Evolutionary conservation across 2,113 vertebrate genomes (phyloP), one percentile per base, ranked within the genome.

Genomic region (Macroglossus sobrinus): DNA sequence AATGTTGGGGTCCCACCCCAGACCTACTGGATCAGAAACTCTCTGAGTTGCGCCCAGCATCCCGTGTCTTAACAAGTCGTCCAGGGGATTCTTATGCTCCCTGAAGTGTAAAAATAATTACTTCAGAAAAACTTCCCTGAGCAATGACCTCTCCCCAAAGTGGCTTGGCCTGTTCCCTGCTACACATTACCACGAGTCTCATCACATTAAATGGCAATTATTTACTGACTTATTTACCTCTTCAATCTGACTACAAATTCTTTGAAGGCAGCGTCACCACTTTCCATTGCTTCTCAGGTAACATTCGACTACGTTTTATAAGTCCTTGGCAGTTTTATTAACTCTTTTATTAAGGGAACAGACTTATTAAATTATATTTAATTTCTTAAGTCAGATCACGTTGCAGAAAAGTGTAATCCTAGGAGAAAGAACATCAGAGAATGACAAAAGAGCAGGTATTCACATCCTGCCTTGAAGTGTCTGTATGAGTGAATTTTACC

Each of bases 341-440:
- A 76, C 57, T 53, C 63, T 75, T 95, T 86, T 92, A 91, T 89
- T 64, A 95, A 95, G n/a, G 61, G 79, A 87, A 93, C 30, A 97
- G 69, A 71, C 63, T 75, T 89, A 74, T 35, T 84, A 96, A 72
- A 87, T 87, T 94, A 86, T 84, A 90, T 78, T 89, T 87, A 21
- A n/a, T 79, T 90, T 89, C 92, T 71, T 93, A 88, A 92, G 50
- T 93, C 84, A 93, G 92, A 55, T 84, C 33, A 43, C 6, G 19
- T 35, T 87, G 47, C 50, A 72, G 38, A 94, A 64, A 96, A 71
- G 72, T 66, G 55, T 84, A 63, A 81, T 86, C 61, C 63, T 47
- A 64, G 43, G 38, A 71, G 18, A 74, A 85, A 24, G 75, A 74
- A 72, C 59, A 45, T 63, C 21, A 64, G 64, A 66, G 26, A 33